These are phyloP conservation scores for Mycogona germanica DNA, from an alignment of 2,888 invertebrate genomes.

Conservation along the genomic window DNA sequence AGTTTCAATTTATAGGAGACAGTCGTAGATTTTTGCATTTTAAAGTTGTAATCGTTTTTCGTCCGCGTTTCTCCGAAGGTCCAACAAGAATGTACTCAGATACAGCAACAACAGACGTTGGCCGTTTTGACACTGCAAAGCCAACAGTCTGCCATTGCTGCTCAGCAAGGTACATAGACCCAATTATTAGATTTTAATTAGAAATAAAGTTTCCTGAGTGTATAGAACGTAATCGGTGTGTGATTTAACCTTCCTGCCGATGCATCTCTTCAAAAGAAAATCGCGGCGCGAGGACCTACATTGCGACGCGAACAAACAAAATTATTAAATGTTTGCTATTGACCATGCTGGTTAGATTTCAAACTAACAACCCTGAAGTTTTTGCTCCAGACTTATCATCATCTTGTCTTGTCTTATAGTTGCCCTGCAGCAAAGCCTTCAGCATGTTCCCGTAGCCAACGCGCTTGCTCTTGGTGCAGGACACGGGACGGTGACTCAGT, in stretches of 20 bases:
- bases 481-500: constrained; percentile 5
- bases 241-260: background rate
- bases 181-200: background rate
- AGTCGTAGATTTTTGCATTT: no score
- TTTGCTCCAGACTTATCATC: background rate
- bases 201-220: constrained; percentile 1
- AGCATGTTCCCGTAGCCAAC: background rate
- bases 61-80: background rate
- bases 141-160: constrained; percentile 13
- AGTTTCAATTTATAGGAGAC: no score
- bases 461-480: background rate
- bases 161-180: constrained; percentile 14
- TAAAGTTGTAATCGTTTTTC: background rate
- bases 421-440: constrained; percentile 9
- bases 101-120: constrained; percentile 21
- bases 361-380: no score
- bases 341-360: no score
- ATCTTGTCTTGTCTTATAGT: background rate
- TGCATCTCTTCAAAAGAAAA: constrained; percentile 5
- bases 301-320: background rate
- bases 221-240: background rate
- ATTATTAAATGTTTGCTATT: background rate
- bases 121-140: constrained; percentile 17
- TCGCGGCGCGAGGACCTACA: background rate
- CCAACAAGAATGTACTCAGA: constrained; percentile 20